Evolutionary conservation across 2,888 invertebrate species (phyloP).

Genomic region (Phengaris arion): DNA sequence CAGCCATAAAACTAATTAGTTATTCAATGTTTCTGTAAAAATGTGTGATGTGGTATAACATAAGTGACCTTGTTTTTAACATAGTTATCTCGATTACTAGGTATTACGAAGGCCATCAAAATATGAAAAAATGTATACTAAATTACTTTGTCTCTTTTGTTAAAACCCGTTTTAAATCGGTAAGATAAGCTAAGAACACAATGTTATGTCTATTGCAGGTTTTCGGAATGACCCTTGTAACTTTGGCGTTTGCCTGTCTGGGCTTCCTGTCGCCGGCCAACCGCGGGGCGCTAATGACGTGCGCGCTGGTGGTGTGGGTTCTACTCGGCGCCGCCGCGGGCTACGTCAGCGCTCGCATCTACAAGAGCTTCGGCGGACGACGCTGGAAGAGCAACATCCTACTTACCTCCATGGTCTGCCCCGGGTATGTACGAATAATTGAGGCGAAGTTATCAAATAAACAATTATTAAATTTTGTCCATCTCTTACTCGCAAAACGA

Average conservation of each 20-base stretch:
- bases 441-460: not conserved
- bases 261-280: conserved; percentile 99
- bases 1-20: too few species aligned
- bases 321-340: conserved; percentile 97
- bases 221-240: conserved; percentile 96
- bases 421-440: conserved; percentile 84
- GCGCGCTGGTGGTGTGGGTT: conserved; percentile 97
- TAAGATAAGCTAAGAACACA: not conserved
- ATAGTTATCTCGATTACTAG: too few species aligned
- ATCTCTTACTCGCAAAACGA: not conserved
- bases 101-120: too few species aligned
- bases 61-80: too few species aligned
- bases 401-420: conserved; percentile 96
- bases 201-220: conserved; percentile 51
- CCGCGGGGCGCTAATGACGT: conserved; percentile 98
- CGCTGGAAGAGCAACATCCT: conserved; percentile 99
- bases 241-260: conserved; percentile 98
- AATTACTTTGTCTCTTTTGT: not conserved
- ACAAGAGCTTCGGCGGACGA: conserved; percentile 99
- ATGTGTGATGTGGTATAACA: too few species aligned
- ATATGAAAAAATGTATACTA: too few species aligned
- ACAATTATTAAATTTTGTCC: not conserved
- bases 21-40: too few species aligned
- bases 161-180: not conserved
- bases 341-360: conserved; percentile 96